phyloP scores from a whole-genome alignment of 2,113 vertebrate genomes.

The Burhinus bistriatus region DNA sequence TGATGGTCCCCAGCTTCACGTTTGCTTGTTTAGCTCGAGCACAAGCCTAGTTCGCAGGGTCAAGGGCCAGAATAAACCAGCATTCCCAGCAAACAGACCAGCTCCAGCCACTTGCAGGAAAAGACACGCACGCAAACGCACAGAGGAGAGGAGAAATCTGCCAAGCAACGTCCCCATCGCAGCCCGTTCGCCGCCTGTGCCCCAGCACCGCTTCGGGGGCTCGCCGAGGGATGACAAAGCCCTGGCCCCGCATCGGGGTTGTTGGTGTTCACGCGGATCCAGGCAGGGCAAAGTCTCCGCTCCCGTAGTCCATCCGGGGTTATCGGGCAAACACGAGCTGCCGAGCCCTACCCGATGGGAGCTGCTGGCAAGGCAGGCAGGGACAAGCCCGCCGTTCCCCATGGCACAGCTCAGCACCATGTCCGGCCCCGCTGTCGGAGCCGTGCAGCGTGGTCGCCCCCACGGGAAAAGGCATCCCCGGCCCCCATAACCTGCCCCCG shows the following conservation, averaged over 20 bases:
- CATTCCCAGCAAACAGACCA: not conserved
- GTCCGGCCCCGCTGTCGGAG: not conserved
- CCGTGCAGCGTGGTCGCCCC: not conserved
- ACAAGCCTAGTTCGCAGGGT: not conserved
- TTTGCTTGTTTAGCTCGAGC: not conserved
- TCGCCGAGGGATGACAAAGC: not conserved
- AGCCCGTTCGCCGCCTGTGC: not conserved
- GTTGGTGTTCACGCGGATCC: fast-evolving
- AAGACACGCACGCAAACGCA: fast-evolving
- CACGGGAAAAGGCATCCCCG: not conserved
- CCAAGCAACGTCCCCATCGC: not conserved
- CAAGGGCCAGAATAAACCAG: not conserved
- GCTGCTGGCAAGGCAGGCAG: not conserved
- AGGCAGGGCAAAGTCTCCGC: not conserved
- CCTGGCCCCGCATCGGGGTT: fast-evolving
- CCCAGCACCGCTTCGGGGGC: not conserved
- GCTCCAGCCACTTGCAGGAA: not conserved
- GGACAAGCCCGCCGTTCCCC: not conserved
- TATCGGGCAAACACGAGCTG: not conserved
- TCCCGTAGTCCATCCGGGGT: fast-evolving
- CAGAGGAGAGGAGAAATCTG: not conserved
- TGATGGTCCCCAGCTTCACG: fast-evolving
- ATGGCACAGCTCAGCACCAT: fast-evolving
- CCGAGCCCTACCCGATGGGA: fast-evolving
- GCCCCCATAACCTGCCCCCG: not conserved